phyloP scores from a whole-genome alignment of 2,113 vertebrate genomes.

The Sander vitreus region DNA sequence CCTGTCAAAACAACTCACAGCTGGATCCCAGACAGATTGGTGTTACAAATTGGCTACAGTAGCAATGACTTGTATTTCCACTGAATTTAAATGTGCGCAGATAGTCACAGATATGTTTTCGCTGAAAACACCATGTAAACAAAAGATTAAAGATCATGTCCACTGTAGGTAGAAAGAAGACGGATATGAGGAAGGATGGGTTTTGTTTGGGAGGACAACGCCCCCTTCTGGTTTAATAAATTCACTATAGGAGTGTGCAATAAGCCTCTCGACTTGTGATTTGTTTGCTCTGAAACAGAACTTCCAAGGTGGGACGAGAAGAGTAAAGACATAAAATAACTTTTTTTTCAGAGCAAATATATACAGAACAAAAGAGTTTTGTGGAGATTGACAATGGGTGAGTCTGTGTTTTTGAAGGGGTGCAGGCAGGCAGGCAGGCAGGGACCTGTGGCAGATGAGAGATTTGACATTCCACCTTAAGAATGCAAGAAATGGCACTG shows the following conservation, averaged over 20 bases:
- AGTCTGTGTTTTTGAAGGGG: not conserved
- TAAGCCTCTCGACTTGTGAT: not conserved
- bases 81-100: not conserved
- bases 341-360: not conserved
- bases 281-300: not conserved
- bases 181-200: not conserved
- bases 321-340: not conserved
- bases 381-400: not conserved
- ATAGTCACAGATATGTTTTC: not conserved
- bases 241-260: not conserved
- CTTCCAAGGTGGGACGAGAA: not conserved
- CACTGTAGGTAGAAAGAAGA: not conserved
- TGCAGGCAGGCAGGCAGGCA: conserved; percentile 41
- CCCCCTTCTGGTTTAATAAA: conserved; percentile 36
- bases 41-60: not conserved
- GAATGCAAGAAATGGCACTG: conserved; percentile 61
- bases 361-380: not conserved
- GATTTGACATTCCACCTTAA: conserved; percentile 68
- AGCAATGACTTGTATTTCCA: not conserved
- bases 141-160: not conserved
- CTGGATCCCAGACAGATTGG: not conserved
- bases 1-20: not conserved
- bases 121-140: not conserved
- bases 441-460: conserved; percentile 58
- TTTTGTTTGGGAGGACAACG: conserved; percentile 28